Evolutionary conservation across 92 coral and sea anemone species (phyloP).

Genomic region (Diadumene lineata): DNA sequence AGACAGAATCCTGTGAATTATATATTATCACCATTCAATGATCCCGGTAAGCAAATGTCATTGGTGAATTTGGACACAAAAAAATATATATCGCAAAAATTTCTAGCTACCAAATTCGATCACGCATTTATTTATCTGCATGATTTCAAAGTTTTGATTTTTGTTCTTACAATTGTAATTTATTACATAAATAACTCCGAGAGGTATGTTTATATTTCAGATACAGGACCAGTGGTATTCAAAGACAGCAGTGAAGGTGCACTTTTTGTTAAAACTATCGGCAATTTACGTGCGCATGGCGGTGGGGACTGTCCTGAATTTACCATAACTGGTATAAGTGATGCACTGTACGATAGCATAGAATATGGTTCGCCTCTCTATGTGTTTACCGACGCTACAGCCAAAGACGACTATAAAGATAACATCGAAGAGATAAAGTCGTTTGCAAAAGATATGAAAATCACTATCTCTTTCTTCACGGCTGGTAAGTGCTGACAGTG

Average conservation of each 20-base stretch:
- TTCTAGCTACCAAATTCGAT: too few relatives aligned
- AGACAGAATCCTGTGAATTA: constrained; percentile 68
- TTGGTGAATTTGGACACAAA: too few relatives aligned
- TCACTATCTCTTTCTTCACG: constrained; percentile 73
- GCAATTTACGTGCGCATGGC: constrained; percentile 58
- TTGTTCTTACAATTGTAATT: too few relatives aligned
- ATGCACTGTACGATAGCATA: constrained; percentile 71
- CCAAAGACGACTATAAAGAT: constrained; percentile 72
- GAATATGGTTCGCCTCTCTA: constrained; percentile 85
- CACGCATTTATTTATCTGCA: too few relatives aligned
- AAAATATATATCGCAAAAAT: too few relatives aligned
- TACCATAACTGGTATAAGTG: constrained; percentile 68
- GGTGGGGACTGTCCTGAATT: constrained; percentile 88
- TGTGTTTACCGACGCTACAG: constrained; percentile 88
- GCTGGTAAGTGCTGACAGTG: constrained; percentile 45
- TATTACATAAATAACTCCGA: too few relatives aligned
- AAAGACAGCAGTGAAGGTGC: constrained; percentile 51
- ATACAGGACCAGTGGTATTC: constrained; percentile 38
- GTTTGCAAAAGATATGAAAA: constrained; percentile 44
- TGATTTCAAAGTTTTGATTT: too few relatives aligned
- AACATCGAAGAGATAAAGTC: constrained; percentile 49
- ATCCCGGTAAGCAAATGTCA: constrained; percentile 57
- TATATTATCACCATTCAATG: constrained; percentile 85
- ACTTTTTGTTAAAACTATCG: constrained; percentile 61
- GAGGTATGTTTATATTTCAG: constrained; percentile 34